These are phyloP conservation scores for Tupaia tana DNA, from an alignment of 2,113 vertebrate genomes.

Conservation along the genomic window DNA sequence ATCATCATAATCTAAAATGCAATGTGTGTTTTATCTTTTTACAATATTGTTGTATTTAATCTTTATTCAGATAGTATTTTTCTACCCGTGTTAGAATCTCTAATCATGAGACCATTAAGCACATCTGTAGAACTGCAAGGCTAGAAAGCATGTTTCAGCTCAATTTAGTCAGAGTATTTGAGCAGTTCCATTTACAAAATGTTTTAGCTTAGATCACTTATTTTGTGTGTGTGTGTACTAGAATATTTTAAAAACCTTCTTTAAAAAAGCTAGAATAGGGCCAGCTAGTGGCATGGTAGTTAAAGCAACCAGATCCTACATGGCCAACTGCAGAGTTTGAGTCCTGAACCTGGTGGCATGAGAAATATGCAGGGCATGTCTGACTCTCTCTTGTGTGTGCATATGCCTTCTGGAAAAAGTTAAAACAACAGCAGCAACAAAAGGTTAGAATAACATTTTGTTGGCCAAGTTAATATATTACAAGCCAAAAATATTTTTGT, in stretches of 20 bases:
- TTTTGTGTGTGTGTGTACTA: not conserved
- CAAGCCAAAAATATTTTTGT: not conserved
- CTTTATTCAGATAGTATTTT: slow-evolving; percentile 36
- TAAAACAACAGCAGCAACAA: no score
- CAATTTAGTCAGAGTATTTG: not conserved
- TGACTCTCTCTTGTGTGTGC: no score
- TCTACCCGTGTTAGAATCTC: not conserved
- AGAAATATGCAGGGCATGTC: no score
- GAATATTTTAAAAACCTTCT: not conserved
- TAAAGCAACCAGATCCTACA: no score
- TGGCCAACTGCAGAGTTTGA: no score
- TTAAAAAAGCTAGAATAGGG: not conserved
- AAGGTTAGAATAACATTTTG: not conserved
- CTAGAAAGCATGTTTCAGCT: not conserved
- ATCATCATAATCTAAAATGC: not conserved
- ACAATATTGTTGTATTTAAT: not conserved
- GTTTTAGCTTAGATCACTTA: not conserved
- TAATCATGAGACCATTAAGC: not conserved
- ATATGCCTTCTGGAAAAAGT: no score
- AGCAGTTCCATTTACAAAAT: not conserved
- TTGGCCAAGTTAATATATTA: not conserved
- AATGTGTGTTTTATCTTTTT: not conserved
- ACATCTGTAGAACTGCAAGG: not conserved
- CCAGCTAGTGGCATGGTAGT: no score
- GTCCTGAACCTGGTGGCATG: no score